These are phyloP conservation scores for Acinonyx jubatus DNA, from an alignment of 2,113 vertebrate genomes.

Conservation along the genomic window DNA sequence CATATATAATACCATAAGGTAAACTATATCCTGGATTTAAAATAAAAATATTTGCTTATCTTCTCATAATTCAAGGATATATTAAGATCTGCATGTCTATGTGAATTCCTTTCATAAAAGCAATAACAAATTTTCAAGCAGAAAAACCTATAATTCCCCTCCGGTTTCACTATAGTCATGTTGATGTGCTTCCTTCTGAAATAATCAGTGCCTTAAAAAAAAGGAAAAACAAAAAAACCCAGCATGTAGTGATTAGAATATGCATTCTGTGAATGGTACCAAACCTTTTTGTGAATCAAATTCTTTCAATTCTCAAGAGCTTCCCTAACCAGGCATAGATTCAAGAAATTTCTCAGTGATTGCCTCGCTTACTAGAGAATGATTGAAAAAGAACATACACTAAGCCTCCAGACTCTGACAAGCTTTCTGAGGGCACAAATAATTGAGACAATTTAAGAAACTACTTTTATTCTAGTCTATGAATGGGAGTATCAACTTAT, in stretches of 20 bases:
- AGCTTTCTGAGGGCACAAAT: neutral
- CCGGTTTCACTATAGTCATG: slow-evolving; percentile 8
- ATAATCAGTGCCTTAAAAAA: slow-evolving; percentile 48
- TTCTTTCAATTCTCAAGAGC: slow-evolving; percentile 69
- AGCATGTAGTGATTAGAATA: slow-evolving; percentile 66
- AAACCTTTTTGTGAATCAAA: slow-evolving; percentile 76
- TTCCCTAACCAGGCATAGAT: slow-evolving; percentile 69
- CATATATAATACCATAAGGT: neutral
- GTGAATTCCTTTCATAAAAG: neutral
- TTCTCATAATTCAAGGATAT: neutral
- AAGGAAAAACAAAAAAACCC: neutral
- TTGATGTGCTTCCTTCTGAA: slow-evolving; percentile 58
- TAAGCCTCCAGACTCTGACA: slow-evolving; percentile 22
- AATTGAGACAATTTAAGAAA: slow-evolving; percentile 52
- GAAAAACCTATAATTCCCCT: slow-evolving; percentile 17
- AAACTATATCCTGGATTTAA: neutral
- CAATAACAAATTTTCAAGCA: neutral
- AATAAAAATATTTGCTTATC: slow-evolving; percentile 5
- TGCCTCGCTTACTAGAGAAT: slow-evolving; percentile 59
- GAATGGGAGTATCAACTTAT: neutral
- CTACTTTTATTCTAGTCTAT: neutral
- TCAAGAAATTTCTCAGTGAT: slow-evolving; percentile 72
- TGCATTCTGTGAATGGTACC: slow-evolving; percentile 60
- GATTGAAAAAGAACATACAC: slow-evolving; percentile 37
- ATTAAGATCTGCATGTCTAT: neutral